Evolutionary conservation across 2,888 invertebrate genomes (phyloP).

Genomic region (Helobdella robusta): DNA sequence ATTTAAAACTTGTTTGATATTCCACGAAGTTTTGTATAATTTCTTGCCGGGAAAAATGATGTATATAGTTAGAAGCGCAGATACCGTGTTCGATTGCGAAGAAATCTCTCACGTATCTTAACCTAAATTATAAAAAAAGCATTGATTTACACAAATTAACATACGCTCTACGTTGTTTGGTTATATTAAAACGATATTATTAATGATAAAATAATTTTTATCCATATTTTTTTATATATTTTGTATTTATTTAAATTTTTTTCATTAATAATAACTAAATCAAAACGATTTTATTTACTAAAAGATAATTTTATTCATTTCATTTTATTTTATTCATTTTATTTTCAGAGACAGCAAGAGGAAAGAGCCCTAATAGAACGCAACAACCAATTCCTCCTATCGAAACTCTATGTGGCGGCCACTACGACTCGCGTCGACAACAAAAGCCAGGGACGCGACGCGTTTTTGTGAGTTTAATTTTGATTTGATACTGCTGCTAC

Average conservation of each 20-base stretch:
- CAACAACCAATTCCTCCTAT: slow-evolving; percentile 21
- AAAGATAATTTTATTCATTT: neutral
- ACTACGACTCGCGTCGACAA: slow-evolving; percentile 26
- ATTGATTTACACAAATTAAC: too few species aligned
- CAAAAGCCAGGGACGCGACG: slow-evolving; percentile 5
- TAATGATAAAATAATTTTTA: neutral
- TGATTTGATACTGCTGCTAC: too few species aligned
- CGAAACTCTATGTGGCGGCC: slow-evolving; percentile 21
- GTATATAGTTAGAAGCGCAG: neutral
- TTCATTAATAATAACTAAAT: neutral
- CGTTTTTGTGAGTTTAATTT: slow-evolving; percentile 7
- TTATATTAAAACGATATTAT: neutral
- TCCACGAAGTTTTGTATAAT: too few species aligned
- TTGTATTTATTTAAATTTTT: neutral
- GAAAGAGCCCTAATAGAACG: slow-evolving; percentile 17
- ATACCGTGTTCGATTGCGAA: neutral
- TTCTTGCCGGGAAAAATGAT: too few species aligned
- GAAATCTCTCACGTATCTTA: neutral
- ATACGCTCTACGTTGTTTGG: too few species aligned
- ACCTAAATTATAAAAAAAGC: neutral
- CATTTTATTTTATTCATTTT: neutral
- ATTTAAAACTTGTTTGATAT: too few species aligned
- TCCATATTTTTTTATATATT: neutral
- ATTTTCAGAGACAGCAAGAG: slow-evolving; percentile 22
- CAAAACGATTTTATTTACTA: neutral